Percentiles rank a stretch among this genome's conserved stretches.
phyloP scores from a whole-genome alignment of 2,888 invertebrate species.

The Neocrepidodera transversa region DNA sequence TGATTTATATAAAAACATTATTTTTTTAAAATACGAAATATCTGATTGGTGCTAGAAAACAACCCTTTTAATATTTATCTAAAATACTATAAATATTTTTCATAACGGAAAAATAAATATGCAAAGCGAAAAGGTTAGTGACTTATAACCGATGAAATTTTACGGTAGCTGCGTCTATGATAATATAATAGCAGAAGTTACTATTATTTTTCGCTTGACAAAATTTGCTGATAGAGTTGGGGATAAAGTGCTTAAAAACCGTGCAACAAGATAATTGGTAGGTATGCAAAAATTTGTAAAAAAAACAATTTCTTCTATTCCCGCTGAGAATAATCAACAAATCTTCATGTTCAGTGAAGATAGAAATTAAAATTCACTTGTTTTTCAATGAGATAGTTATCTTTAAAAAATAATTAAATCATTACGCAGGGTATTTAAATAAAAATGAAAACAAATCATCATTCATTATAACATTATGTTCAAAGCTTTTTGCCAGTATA shows the following conservation, averaged over 20 bases:
- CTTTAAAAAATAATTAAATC: too few relatives aligned
- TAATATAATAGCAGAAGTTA: constrained; percentile 44
- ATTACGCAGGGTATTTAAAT: too few relatives aligned
- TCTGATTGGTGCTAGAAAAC: too few relatives aligned
- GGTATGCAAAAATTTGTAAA: constrained; percentile 18
- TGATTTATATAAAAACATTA: too few relatives aligned
- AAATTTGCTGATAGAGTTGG: constrained; percentile 34
- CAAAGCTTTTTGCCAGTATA: too few relatives aligned
- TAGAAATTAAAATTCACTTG: not conserved
- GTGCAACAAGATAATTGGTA: constrained; percentile 33
- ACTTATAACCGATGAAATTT: constrained; percentile 54
- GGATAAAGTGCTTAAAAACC: constrained; percentile 38
- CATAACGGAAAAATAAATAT: too few relatives aligned
- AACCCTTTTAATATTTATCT: too few relatives aligned
- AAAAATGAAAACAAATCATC: too few relatives aligned
- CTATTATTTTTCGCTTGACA: constrained; percentile 41
- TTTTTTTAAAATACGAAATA: too few relatives aligned
- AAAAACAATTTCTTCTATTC: constrained; percentile 2
- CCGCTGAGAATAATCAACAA: constrained; percentile 3
- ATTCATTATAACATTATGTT: too few relatives aligned
- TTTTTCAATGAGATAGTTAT: constrained; percentile 6
- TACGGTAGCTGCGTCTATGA: constrained; percentile 53
- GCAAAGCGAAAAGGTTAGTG: constrained; percentile 47
- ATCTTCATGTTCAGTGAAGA: constrained; percentile 10
- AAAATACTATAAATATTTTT: too few relatives aligned